Evolutionary conservation across 2,888 invertebrate genomes (phyloP), one percentile per base, ranked within the genome.

Genomic region (Macrosiphum euphorbiae): DNA sequence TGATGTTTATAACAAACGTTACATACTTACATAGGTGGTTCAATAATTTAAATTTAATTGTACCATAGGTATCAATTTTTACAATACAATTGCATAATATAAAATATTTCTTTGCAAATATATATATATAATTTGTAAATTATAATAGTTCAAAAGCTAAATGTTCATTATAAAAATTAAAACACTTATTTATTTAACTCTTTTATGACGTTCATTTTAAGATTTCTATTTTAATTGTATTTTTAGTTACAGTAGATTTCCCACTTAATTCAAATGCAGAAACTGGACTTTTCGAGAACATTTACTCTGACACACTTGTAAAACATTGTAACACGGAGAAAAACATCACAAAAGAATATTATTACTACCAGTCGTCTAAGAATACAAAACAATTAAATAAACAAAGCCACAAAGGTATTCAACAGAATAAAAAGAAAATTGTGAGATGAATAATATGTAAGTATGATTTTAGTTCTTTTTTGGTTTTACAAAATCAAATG

Each of bases 251-350:
- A 13, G 96, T 98, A 26, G 98, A 98, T 96, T 97, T 97, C 94
- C 97, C 97, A 91, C 96, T 96, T 94, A 97, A 98, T 95, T 96
- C 97, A 52, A 97, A 97, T 91, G 97, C 98, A 0, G 97, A 98
- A 95, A 98, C 98, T 7, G 98, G 98, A 47, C 96, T 97, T 94
- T 98, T 98, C 95, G 98, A 98, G 95, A 95, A 98, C 95, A 97
- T 93, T 58, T 92, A 78, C 78, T 41, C 85, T 26, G 28, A 85
- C 58, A 44, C 44, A 86, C 50, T 89, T 85, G 47, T 58, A 35
- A 85, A 90, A 93, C 47, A 85, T 24, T 26, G 26, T 44, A 84
- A 55, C 13, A n/a, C 44, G 44, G 44, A 84, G 20, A 50, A 92
- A 88, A 55, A n/a, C 20, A 84, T 55, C n/a, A 92, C 78, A 88